Percentiles rank a stretch among this genome's conserved stretches.
Evolutionary conservation across 2,113 vertebrate species (phyloP).

Genomic region (Cynocephalus volans): DNA sequence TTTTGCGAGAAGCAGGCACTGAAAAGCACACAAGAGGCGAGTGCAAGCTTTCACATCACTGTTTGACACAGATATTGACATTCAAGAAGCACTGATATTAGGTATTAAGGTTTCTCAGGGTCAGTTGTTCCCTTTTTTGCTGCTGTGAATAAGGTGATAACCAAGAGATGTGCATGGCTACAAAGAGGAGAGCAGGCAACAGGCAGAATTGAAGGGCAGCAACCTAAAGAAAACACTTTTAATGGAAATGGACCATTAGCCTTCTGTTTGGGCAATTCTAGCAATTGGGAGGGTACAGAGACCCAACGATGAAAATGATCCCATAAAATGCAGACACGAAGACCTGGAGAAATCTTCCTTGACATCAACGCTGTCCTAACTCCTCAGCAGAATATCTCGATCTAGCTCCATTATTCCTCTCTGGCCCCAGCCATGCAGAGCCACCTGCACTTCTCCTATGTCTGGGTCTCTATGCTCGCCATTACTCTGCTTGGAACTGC

Average conservation of each 20-base stretch:
- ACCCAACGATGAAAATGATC: neutral
- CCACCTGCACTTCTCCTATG: too few species aligned
- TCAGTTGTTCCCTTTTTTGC: neutral
- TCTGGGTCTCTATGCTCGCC: neutral
- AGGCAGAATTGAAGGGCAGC: neutral
- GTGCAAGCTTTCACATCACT: neutral
- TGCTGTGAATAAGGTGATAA: neutral
- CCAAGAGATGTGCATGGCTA: neutral
- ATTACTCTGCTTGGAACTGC: neutral
- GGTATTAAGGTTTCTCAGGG: neutral
- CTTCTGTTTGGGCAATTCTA: neutral
- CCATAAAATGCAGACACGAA: neutral
- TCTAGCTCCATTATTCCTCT: neutral
- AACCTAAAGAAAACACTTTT: neutral
- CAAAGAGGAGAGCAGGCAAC: neutral
- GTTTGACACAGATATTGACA: neutral
- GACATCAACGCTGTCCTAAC: neutral
- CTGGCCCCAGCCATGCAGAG: neutral
- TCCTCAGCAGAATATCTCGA: neutral
- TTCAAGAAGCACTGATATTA: neutral
- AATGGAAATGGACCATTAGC: neutral
- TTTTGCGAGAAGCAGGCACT: neutral
- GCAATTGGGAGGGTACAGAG: neutral
- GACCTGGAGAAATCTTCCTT: neutral
- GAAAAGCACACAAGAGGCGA: neutral